A percentile compares a stretch with the other conserved stretches of the same genome.
These are phyloP conservation scores for Tipula lateralis DNA, from an alignment of 2,888 invertebrate genomes.

Conservation along the genomic window DNA sequence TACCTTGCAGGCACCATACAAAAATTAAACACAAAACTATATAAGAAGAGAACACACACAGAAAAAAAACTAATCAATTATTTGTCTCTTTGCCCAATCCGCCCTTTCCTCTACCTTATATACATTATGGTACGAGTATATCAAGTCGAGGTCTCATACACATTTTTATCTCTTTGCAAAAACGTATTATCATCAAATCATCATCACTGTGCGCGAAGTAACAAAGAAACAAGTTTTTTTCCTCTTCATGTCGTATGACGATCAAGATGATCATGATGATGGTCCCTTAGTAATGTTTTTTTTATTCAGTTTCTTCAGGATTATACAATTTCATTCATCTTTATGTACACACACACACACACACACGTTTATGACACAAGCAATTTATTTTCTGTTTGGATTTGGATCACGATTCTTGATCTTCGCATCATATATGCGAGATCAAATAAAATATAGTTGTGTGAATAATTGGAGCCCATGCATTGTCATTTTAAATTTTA, in stretches of 20 bases:
- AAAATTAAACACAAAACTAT: background rate
- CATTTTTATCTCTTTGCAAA: background rate
- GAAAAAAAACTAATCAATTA: slow-evolving; percentile 16
- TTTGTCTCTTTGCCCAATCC: background rate
- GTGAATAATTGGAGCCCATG: background rate
- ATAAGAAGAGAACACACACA: background rate
- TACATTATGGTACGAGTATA: background rate
- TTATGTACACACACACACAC: background rate
- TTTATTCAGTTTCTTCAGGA: background rate
- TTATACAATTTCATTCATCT: background rate
- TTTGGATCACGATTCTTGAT: background rate
- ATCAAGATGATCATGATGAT: background rate
- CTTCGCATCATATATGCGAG: background rate
- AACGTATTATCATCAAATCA: background rate
- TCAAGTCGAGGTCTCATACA: background rate
- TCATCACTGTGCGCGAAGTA: background rate
- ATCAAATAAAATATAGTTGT: background rate
- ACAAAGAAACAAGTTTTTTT: background rate
- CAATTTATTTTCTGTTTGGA: background rate
- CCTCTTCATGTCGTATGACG: background rate
- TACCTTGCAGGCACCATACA: background rate
- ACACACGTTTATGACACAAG: background rate
- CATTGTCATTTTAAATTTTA: background rate
- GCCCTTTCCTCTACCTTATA: background rate
- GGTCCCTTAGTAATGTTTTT: background rate